Evolutionary conservation across 2,888 invertebrate genomes (phyloP).

Genomic region (Monochamus alternatus): DNA sequence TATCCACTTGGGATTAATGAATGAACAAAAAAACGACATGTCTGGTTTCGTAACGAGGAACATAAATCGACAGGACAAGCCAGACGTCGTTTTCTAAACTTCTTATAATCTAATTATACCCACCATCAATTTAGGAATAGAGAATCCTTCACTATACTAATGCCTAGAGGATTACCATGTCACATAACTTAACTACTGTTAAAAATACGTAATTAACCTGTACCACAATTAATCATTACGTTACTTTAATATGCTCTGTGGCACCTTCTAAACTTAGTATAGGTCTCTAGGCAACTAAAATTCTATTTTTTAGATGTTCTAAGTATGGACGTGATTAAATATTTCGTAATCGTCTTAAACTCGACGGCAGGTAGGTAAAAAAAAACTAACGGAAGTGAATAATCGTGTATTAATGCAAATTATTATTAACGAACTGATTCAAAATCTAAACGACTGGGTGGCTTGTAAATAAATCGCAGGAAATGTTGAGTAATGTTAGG

Average conservation of each 20-base stretch:
- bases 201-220: neutral
- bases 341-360: neutral
- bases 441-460: neutral
- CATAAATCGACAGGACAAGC: neutral
- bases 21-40: neutral
- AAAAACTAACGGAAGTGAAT: neutral
- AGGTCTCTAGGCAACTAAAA: neutral
- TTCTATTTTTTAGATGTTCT: neutral
- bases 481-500: neutral
- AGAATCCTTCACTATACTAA: neutral
- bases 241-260: too few species aligned
- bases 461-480: neutral
- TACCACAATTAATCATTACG: neutral
- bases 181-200: too few species aligned
- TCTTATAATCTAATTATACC: neutral
- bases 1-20: neutral
- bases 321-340: neutral
- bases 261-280: too few species aligned
- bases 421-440: neutral
- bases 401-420: neutral
- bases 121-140: neutral
- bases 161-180: neutral
- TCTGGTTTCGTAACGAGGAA: neutral
- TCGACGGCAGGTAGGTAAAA: neutral
- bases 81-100: neutral